Evolutionary conservation across 2,888 invertebrate species (phyloP).

Genomic region (Oscheius sp.): DNA sequence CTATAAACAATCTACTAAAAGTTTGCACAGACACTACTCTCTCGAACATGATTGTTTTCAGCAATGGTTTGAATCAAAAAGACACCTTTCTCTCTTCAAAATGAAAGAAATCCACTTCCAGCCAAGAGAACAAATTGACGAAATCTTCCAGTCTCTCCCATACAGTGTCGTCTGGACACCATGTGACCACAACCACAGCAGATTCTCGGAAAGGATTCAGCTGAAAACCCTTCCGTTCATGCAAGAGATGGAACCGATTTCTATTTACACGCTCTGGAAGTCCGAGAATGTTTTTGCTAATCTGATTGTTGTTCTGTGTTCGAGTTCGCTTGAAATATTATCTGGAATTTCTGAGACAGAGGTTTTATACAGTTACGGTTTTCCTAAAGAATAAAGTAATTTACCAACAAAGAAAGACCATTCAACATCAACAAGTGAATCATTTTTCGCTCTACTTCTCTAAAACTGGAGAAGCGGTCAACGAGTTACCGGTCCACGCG

Average conservation of each 20-base stretch:
- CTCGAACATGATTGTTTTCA: background rate
- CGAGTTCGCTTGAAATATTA: background rate
- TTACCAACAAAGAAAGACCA: background rate
- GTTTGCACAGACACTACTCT: background rate
- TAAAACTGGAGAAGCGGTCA: slow-evolving; percentile 4
- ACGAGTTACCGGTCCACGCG: background rate
- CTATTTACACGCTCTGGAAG: background rate
- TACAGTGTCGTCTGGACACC: slow-evolving; percentile 3
- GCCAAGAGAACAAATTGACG: background rate
- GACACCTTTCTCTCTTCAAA: background rate
- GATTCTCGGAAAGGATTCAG: background rate
- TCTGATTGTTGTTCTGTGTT: background rate
- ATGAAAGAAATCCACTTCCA: background rate
- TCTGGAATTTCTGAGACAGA: background rate
- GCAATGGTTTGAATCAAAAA: background rate
- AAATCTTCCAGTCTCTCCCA: background rate
- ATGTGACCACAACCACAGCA: background rate
- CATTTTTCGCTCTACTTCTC: background rate
- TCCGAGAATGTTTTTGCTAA: background rate
- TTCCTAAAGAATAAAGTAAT: background rate
- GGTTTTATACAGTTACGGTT: background rate
- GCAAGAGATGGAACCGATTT: slow-evolving; percentile 2
- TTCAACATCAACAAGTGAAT: background rate
- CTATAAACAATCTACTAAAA: background rate
- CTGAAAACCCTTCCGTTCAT: background rate